These are phyloP conservation scores for Aphelinus atriplicis DNA, from an alignment of 1,140 invertebrate species.

Conservation along the genomic window DNA sequence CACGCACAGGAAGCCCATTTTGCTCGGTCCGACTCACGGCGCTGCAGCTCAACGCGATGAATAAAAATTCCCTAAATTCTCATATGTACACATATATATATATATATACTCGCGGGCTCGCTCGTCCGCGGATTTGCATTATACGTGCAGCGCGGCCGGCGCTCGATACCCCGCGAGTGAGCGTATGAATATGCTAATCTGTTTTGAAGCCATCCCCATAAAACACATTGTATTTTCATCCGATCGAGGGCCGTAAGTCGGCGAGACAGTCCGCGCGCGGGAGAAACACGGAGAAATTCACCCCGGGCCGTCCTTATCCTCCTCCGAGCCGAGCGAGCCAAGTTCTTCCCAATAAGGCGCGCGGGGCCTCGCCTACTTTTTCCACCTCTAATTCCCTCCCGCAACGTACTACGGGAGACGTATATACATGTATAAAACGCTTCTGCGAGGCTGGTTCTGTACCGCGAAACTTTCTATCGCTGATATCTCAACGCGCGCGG, in stretches of 20 bases:
- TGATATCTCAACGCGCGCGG: too few relatives aligned
- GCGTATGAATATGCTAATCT: constrained; percentile 33
- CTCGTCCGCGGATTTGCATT: constrained; percentile 8
- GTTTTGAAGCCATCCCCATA: constrained; percentile 16
- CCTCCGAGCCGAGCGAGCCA: too few relatives aligned
- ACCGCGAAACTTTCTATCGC: too few relatives aligned
- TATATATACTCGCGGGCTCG: too few relatives aligned
- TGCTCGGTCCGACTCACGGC: too few relatives aligned
- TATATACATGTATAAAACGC: too few relatives aligned
- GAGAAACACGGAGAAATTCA: not conserved
- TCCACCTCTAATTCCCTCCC: not conserved
- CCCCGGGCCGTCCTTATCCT: too few relatives aligned
- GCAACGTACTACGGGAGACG: too few relatives aligned
- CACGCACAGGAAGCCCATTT: too few relatives aligned
- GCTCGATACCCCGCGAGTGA: not conserved
- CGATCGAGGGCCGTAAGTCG: constrained; percentile 25
- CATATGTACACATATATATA: not conserved
- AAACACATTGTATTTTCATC: constrained; percentile 33
- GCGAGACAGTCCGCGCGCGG: constrained; percentile 1
- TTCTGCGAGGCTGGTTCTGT: too few relatives aligned
- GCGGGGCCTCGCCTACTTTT: not conserved
- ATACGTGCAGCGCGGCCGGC: not conserved
- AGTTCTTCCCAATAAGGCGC: not conserved
- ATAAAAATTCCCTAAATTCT: constrained; percentile 32
- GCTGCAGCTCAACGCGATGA: not conserved